Conservation (phyloP, 2,113 vertebrate species). For the Amphiprion ocellaris region DNA sequence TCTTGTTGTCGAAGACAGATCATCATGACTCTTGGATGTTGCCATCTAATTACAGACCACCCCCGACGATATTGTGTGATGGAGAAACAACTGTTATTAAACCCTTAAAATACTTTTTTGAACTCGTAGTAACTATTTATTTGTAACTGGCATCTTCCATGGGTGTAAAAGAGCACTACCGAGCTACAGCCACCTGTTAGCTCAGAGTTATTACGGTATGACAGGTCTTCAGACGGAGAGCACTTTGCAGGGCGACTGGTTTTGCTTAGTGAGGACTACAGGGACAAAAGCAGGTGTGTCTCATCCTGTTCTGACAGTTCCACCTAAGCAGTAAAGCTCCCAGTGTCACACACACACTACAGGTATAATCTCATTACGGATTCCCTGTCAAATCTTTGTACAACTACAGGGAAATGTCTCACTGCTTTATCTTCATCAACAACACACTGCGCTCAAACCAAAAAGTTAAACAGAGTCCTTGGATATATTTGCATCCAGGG, state of each 20-base stretch:
- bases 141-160: neutral
- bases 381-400: slow-evolving; percentile 25
- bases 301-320: slow-evolving; percentile 49
- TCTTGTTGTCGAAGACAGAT: neutral
- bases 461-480: slow-evolving; percentile 38
- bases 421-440: slow-evolving; percentile 22
- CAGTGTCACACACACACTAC: slow-evolving; percentile 11
- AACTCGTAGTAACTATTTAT: neutral
- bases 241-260: slow-evolving; percentile 37
- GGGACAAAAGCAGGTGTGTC: slow-evolving; percentile 48
- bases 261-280: slow-evolving; percentile 30
- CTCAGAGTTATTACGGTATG: slow-evolving; percentile 38
- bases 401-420: slow-evolving; percentile 2
- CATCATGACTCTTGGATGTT: neutral
- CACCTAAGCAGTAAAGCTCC: slow-evolving; percentile 5
- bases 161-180: neutral
- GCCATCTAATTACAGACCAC: too few relatives aligned
- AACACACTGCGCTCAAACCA: slow-evolving; percentile 15
- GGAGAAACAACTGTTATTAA: neutral
- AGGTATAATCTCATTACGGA: slow-evolving; percentile 3
- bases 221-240: slow-evolving; percentile 45
- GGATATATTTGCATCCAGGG: slow-evolving; percentile 29
- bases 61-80: too few relatives aligned
- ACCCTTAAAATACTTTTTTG: neutral
- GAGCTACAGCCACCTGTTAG: slow-evolving; percentile 1